These are phyloP conservation scores for Pantala flavescens DNA, from an alignment of 1,140 invertebrate species.

Conservation along the genomic window DNA sequence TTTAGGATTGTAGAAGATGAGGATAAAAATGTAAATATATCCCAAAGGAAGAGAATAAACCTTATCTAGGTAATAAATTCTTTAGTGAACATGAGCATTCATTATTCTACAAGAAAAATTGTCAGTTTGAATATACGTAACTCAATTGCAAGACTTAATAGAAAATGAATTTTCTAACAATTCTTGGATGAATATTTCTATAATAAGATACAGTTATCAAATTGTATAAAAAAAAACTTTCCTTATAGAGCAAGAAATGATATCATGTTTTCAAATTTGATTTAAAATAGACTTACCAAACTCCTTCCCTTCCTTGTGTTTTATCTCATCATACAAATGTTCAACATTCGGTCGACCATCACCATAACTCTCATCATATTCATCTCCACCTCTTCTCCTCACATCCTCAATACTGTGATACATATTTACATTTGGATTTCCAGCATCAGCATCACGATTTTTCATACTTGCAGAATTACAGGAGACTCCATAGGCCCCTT, in stretches of 20 bases:
- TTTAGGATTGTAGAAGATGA: slow-evolving; percentile 16
- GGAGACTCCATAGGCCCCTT: slow-evolving; percentile 37
- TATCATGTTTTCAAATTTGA: too few relatives aligned
- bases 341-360: slow-evolving; percentile 43
- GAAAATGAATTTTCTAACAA: too few relatives aligned
- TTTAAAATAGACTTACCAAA: slow-evolving; percentile 23
- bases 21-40: slow-evolving; percentile 10
- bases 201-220: too few relatives aligned
- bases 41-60: slow-evolving; percentile 12
- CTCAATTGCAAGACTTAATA: too few relatives aligned
- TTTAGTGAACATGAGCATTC: too few relatives aligned
- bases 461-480: slow-evolving; percentile 38
- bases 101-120: too few relatives aligned
- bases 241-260: too few relatives aligned
- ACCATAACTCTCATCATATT: neutral
- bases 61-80: too few relatives aligned
- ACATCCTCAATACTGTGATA: slow-evolving; percentile 68
- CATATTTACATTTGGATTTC: slow-evolving; percentile 67
- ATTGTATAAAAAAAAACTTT: too few relatives aligned
- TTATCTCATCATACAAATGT: slow-evolving; percentile 86
- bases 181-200: too few relatives aligned
- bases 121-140: too few relatives aligned
- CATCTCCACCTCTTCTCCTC: slow-evolving; percentile 34
- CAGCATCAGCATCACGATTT: slow-evolving; percentile 69
- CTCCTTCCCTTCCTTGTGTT: slow-evolving; percentile 49